Conservation (phyloP, 2,797 vertebrate genomes). For the Leucoraja ocellata region DNA sequence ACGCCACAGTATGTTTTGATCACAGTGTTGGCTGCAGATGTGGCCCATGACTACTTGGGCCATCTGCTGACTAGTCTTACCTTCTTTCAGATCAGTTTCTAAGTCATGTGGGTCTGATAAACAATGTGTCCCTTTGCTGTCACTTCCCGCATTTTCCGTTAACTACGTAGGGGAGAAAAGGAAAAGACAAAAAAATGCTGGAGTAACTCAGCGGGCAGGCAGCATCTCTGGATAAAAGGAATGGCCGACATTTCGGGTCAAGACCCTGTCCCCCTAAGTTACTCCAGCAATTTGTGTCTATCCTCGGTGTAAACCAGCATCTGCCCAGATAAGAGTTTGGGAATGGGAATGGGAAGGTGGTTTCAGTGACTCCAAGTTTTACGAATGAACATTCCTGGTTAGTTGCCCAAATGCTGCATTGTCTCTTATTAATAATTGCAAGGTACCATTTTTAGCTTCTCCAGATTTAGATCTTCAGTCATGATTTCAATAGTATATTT, state of each 20-base stretch:
- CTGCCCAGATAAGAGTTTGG: too few relatives aligned
- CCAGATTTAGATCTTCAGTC: background rate
- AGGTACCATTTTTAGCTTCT: background rate
- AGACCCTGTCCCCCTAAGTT: too few relatives aligned
- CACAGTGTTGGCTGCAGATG: background rate
- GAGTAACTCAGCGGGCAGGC: too few relatives aligned
- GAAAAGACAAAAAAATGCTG: too few relatives aligned
- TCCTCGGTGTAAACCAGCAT: too few relatives aligned
- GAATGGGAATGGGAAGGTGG: background rate
- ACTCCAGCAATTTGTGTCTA: too few relatives aligned
- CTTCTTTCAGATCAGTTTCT: background rate
- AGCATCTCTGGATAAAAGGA: too few relatives aligned
- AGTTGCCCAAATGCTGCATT: background rate
- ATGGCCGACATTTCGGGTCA: too few relatives aligned
- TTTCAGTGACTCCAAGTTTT: background rate
- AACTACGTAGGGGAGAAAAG: too few relatives aligned
- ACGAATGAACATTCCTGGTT: background rate
- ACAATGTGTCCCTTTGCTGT: background rate
- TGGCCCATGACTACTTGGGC: background rate
- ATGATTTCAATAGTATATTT: background rate
- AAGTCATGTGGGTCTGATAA: background rate
- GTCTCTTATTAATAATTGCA: background rate
- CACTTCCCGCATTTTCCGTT: background rate
- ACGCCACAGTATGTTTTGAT: background rate
- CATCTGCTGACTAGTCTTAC: background rate